Percentiles rank a stretch among this genome's conserved stretches.
Conservation (phyloP, 1,140 invertebrate species). For the Probaryconus sp. region DNA sequence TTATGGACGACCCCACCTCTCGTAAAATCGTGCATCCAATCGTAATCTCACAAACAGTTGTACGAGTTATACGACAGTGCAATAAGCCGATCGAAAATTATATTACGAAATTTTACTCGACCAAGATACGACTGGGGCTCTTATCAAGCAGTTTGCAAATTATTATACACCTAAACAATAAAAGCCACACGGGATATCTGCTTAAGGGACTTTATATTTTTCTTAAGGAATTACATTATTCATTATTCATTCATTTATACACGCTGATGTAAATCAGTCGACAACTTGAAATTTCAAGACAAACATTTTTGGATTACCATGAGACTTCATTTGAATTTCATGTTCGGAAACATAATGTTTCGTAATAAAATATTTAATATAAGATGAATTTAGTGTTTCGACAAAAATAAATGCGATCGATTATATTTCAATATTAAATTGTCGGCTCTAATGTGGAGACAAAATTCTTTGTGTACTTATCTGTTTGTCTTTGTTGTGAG, state of each 20-base stretch:
- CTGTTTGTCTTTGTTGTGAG: too few relatives aligned
- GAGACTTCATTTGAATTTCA: conserved; percentile 19
- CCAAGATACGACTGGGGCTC: conserved; percentile 7
- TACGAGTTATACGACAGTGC: conserved; percentile 36
- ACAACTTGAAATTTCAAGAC: conserved; percentile 1
- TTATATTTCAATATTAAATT: too few relatives aligned
- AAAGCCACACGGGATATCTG: not conserved
- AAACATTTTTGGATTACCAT: conserved; percentile 16
- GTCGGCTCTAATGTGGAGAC: too few relatives aligned
- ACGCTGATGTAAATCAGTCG: conserved; percentile 11
- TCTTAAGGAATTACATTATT: conserved; percentile 4
- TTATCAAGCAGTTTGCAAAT: conserved; percentile 14
- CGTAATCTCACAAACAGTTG: conserved; percentile 50
- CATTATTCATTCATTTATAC: conserved; percentile 20
- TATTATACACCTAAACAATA: not conserved
- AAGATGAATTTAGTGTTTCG: conserved; percentile 9
- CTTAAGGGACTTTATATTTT: not conserved
- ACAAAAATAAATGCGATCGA: too few relatives aligned
- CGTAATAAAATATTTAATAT: conserved; percentile 11
- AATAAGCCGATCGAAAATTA: conserved; percentile 33
- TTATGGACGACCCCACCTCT: conserved; percentile 52
- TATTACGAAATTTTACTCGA: conserved; percentile 33
- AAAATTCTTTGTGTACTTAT: too few relatives aligned
- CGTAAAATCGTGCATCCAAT: conserved; percentile 54
- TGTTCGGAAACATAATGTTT: not conserved